Conservation (phyloP, 2,113 vertebrate genomes). For the Formicarius rufipectus region DNA sequence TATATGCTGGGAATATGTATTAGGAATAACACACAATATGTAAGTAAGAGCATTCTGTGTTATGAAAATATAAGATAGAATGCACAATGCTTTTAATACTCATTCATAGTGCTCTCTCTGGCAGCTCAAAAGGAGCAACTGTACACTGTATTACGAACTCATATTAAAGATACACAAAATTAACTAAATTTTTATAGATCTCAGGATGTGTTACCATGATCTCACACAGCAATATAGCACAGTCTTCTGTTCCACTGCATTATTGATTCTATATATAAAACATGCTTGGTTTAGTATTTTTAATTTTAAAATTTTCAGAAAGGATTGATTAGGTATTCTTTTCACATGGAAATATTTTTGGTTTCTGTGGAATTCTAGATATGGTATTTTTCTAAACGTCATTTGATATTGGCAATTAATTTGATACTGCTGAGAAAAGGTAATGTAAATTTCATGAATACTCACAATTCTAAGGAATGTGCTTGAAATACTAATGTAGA, state of each 20-base stretch:
- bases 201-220: background rate
- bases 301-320: background rate
- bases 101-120: background rate
- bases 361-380: background rate
- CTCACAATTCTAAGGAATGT: slow-evolving; percentile 33
- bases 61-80: slow-evolving; percentile 37
- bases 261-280: slow-evolving; percentile 30
- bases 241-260: slow-evolving; percentile 33
- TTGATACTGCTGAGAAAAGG: slow-evolving; percentile 42
- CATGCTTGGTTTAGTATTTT: background rate
- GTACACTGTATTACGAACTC: background rate
- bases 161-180: slow-evolving; percentile 27
- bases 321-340: background rate
- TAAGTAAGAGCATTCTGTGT: slow-evolving; percentile 30
- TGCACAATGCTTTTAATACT: background rate
- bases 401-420: slow-evolving; percentile 37
- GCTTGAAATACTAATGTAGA: slow-evolving; percentile 44
- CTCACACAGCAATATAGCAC: background rate
- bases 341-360: slow-evolving; percentile 1
- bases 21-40: slow-evolving; percentile 35
- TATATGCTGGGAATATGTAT: slow-evolving; percentile 62
- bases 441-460: slow-evolving; percentile 46
- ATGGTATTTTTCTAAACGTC: background rate
- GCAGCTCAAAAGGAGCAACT: background rate
- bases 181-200: background rate